These are phyloP conservation scores for Apogon hyalosoma DNA, from an alignment of 2,797 vertebrate species.

Conservation along the genomic window DNA sequence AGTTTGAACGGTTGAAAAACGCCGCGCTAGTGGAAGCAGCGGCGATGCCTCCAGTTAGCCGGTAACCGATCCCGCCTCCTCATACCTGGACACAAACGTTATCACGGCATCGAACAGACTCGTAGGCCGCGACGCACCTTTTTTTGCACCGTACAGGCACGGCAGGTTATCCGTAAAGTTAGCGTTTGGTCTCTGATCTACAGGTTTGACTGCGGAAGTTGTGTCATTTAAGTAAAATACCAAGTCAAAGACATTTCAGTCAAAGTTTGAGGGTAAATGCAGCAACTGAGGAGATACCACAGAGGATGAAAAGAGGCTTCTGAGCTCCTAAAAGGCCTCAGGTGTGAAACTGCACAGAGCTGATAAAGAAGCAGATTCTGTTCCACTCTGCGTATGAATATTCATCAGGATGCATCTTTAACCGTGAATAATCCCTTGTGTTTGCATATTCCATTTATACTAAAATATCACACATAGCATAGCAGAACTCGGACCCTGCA, in stretches of 20 bases:
- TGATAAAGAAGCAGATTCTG: conserved; percentile 58
- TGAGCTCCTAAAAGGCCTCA: conserved; percentile 35
- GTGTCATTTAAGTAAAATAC: conserved; percentile 10
- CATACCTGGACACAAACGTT: too few species aligned
- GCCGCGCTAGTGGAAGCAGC: too few species aligned
- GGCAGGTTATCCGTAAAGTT: conserved; percentile 12
- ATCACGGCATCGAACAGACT: too few species aligned
- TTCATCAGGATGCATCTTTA: conserved; percentile 63
- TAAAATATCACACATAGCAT: conserved; percentile 50
- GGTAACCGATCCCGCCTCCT: too few species aligned
- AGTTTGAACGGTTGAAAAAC: too few species aligned
- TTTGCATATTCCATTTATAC: conserved; percentile 61
- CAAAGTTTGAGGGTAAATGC: conserved; percentile 31
- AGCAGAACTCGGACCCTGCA: conserved; percentile 48
- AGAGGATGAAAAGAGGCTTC: conserved; percentile 51
- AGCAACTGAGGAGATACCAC: conserved; percentile 19
- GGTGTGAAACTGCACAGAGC: conserved; percentile 49
- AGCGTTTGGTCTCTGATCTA: conserved; percentile 5
- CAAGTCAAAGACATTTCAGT: conserved; percentile 29
- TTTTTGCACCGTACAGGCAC: too few species aligned
- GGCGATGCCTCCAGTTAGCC: too few species aligned
- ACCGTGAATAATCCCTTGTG: conserved; percentile 70
- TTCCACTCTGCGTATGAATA: conserved; percentile 64
- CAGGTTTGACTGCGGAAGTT: neutral
- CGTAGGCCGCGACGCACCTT: too few species aligned